Evolutionary conservation across 2,113 vertebrate species (phyloP), one percentile per base, ranked within the genome.

Genomic region (Tachysurus vachellii): DNA sequence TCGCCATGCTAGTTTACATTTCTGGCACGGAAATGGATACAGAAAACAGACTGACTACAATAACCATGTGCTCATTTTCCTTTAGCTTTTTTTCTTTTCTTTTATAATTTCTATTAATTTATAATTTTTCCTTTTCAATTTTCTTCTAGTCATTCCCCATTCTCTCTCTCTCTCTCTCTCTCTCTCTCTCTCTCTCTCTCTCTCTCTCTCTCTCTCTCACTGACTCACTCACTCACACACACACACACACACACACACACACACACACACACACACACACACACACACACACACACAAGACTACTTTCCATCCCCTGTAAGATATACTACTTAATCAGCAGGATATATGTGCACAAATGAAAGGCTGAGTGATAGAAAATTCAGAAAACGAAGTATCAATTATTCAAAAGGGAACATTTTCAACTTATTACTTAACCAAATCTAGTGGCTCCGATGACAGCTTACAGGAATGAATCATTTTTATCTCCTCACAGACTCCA

Each of bases 371-470:
- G 85, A 89, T 83, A 89, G 88, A 91, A 88, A 91, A 91, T 62
- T 89, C 81, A 82, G 90, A 62, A 73, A 88, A 88, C 85, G 88
- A 88, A 84, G 77, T 85, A 94, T 94, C 92, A 93, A 93, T 93
- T 93, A 94, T 94, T 94, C 92, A 94, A 88, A 79, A 89, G 64
- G 66, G 89, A 93, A 93, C 89, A 92, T 92, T 91, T 92, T 93
- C 91, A 89, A 90, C 91, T 93, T 93, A 93, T 92, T 91, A 91
- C 92, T 93, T 92, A 91, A 93, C 91, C 92, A 91, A 93, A 94
- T 93, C 92, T 88, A 89, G 90, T 83, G 89, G 90, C 92, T 92
- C 90, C 85, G 86, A 87, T 88, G 82, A 82, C 88, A 92, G 89
- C 84, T 87, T 50, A 79, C 82, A 1, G 86, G 91, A 91, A 91